Evolutionary conservation across 2,888 invertebrate genomes (phyloP).

Genomic region (Onchidella celtica): DNA sequence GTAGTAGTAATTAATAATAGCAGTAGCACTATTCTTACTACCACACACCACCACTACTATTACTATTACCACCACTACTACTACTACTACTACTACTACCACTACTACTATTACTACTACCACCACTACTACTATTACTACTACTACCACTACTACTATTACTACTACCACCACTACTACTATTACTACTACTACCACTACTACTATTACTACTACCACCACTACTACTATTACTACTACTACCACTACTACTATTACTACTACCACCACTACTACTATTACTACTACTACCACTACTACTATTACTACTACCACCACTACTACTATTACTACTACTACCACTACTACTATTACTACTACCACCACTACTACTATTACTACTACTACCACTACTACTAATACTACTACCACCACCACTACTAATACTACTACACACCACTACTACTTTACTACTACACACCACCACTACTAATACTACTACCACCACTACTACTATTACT

Average conservation of each 20-base stretch:
- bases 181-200: neutral
- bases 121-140: neutral
- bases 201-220: neutral
- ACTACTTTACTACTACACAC: no score
- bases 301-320: no score
- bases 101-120: neutral
- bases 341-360: no score
- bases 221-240: no score
- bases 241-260: neutral
- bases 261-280: neutral
- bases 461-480: no score
- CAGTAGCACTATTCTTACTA: neutral
- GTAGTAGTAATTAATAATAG: no score
- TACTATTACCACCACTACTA: neutral
- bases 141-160: neutral
- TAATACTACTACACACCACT: no score
- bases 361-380: no score
- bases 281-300: neutral
- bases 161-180: neutral
- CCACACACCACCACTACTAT: neutral
- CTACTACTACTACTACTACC: neutral
- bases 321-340: no score
- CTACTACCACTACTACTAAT: no score
- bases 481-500: no score
- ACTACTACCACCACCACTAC: no score